phyloP scores from a whole-genome alignment of 2,113 vertebrate genomes.

The Stigmatopora argus region DNA sequence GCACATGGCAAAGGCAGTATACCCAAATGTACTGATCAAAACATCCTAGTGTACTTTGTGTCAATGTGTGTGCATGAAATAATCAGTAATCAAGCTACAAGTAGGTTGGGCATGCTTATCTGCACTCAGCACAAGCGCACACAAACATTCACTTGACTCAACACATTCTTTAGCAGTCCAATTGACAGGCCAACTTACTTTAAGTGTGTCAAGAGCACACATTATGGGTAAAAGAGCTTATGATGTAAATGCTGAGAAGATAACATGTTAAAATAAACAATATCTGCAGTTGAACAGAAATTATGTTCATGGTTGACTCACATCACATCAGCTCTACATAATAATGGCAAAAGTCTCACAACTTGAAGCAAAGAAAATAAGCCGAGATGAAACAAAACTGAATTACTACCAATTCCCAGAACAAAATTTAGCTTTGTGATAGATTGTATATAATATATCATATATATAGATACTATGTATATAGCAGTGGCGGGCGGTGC shows the following conservation, averaged over 20 bases:
- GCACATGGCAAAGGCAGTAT: background rate
- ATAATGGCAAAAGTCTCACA: too few relatives aligned
- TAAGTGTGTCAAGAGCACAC: conserved; percentile 13
- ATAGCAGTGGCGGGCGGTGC: too few relatives aligned
- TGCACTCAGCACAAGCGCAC: conserved; percentile 3
- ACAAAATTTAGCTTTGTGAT: too few relatives aligned
- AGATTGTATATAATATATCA: too few relatives aligned
- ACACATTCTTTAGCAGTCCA: conserved; percentile 42
- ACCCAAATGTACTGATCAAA: background rate
- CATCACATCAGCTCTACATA: too few relatives aligned
- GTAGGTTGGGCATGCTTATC: conserved; percentile 2
- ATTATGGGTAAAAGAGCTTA: conserved; percentile 10
- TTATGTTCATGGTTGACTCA: too few relatives aligned
- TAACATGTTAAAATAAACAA: background rate
- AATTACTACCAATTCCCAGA: too few relatives aligned
- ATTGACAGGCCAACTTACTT: conserved; percentile 26
- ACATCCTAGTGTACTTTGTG: background rate
- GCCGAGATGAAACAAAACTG: too few relatives aligned
- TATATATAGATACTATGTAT: too few relatives aligned
- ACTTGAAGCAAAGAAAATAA: too few relatives aligned
- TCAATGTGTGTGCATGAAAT: background rate
- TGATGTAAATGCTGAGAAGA: conserved; percentile 10
- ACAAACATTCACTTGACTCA: conserved; percentile 29
- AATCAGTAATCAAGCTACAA: conserved; percentile 3
- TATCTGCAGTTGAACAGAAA: too few relatives aligned